phyloP scores from a whole-genome alignment of 2,113 vertebrate species.

The Rhabdornis inornatus region DNA sequence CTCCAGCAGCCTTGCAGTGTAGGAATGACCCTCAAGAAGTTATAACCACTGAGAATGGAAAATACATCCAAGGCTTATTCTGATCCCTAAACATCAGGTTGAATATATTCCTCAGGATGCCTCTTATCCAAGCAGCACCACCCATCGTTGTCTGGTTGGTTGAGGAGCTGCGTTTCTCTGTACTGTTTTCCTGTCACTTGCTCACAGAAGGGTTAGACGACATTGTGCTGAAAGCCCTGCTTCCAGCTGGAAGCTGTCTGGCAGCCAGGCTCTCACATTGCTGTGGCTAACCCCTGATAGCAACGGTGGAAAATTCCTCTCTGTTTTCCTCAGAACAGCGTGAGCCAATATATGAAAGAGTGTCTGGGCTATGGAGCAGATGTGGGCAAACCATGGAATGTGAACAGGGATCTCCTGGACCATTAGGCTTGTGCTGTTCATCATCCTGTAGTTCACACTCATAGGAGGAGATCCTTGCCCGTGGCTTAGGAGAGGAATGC shows the following conservation, averaged over 20 bases:
- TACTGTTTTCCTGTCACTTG: neutral
- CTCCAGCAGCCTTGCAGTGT: neutral
- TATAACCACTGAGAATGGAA: neutral
- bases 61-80: neutral
- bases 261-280: neutral
- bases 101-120: neutral
- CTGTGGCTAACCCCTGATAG: neutral
- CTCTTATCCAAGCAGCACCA: neutral
- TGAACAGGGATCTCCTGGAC: neutral
- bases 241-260: slow-evolving; percentile 29
- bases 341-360: neutral
- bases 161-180: neutral
- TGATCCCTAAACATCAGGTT: neutral
- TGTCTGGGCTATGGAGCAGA: neutral
- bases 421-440: neutral
- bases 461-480: neutral
- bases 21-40: neutral
- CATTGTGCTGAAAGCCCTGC: neutral
- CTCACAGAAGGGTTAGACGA: slow-evolving; percentile 8
- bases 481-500: neutral
- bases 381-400: neutral
- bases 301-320: neutral
- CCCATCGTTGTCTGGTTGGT: neutral
- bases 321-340: neutral
- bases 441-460: neutral